Conservation (phyloP, 2,113 vertebrate genomes). For the Acanthochromis polyacanthus region DNA sequence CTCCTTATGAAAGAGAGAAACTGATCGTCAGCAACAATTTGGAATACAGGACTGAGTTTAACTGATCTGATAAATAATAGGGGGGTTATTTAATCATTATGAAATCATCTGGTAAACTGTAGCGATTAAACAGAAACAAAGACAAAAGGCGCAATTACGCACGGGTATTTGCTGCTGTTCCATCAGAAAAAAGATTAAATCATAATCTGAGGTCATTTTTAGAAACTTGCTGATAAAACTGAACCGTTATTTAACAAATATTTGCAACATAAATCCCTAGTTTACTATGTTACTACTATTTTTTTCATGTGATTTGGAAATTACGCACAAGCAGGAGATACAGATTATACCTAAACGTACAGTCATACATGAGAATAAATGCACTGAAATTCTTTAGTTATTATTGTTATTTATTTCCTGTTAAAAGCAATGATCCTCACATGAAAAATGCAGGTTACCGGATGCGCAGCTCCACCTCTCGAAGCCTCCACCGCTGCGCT, state of each 20-base stretch:
- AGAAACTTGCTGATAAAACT: no score
- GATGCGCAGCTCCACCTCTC: constrained; percentile 88
- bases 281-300: not conserved
- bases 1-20: no score
- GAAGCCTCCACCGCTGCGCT: constrained; percentile 86
- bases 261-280: no score
- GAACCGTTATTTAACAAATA: no score
- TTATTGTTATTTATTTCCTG: not conserved
- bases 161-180: not conserved
- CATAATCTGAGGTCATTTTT: not conserved
- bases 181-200: not conserved
- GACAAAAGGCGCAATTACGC: no score
- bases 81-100: no score
- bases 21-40: no score
- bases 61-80: no score
- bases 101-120: no score
- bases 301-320: not conserved
- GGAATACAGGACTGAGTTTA: no score
- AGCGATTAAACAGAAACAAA: no score
- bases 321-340: not conserved
- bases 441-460: constrained; percentile 87
- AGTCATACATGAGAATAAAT: no score
- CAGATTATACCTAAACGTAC: not conserved
- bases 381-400: not conserved
- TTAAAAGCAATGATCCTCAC: constrained; percentile 79